Base-by-base conservation (phyloP, 2,888 invertebrate genomes). In the Eupithecia inturbata region DNA sequence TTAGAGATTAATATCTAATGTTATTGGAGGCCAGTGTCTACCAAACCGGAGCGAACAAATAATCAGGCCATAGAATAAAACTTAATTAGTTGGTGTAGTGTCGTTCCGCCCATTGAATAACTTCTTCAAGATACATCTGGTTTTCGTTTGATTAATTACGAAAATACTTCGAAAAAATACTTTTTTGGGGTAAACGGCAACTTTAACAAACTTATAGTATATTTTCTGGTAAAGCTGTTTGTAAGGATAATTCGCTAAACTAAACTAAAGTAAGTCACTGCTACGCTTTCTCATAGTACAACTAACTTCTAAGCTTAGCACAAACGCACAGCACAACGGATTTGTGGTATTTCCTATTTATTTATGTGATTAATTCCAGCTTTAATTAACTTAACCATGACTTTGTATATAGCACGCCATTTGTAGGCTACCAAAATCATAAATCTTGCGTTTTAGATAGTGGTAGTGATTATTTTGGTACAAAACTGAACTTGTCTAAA, bases 281-380 rank as follows among this genome's bases (percentile, higher is more conserved):
- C 85, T 87, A 87, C 89, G 89, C 89, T 89, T 88, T 86, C 82
- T 85, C 77, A 88, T 84, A 86, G 88, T 89, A 89, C 88, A 89
- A 89, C 85, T 88, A 83, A 83, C 86, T 87, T 85, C 63, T 88
- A 88, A 88, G 85, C 85, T 82, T 85, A 80, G 82, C 85, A 83
- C 83, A 82, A 81, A 71, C 78, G 82, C 83, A 83, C 82, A 70
- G 83, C 86, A 86, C 84, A 80, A 81, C 74, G 79, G 83, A 85
- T 83, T 84, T 83, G 82, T 85, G 79, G 77, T 76, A 78, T 78
- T 80, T 82, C 81, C 68, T 78, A 83, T 83, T 85, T 31, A n/a
- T 57, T 75, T 72, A 70, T 80, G 80, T 84, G 82, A 80, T 81
- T 71, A 9, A 71, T 76, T 73, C 62, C 68, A 73, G 73, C 66